These are phyloP conservation scores for Troglohyphantes excavatus DNA, from an alignment of 2,888 invertebrate species.

Conservation along the genomic window DNA sequence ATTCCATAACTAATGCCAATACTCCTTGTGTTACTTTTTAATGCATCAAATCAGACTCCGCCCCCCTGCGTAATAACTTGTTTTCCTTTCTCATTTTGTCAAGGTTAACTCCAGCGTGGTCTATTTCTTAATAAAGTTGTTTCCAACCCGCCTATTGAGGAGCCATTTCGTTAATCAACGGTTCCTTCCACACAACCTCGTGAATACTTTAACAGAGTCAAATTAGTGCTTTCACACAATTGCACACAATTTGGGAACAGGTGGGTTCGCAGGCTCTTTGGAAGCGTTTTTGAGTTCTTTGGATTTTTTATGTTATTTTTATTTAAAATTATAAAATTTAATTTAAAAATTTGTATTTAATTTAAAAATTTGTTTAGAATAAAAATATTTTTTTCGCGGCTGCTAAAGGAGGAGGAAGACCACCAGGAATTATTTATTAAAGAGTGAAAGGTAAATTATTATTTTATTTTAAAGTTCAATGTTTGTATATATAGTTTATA, in stretches of 20 bases:
- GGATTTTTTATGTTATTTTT: background rate
- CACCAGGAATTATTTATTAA: no score
- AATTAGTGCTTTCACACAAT: constrained; percentile 38
- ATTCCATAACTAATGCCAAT: background rate
- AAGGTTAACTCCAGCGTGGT: constrained; percentile 76
- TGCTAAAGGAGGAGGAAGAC: background rate
- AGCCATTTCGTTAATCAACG: constrained; percentile 60
- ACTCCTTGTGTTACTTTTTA: constrained; percentile 63
- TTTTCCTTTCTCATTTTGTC: constrained; percentile 77
- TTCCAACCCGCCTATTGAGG: constrained; percentile 57
- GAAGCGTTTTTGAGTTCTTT: background rate
- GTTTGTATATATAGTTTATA: no score
- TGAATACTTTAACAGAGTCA: constrained; percentile 16
- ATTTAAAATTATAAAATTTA: background rate
- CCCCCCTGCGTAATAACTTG: constrained; percentile 76
- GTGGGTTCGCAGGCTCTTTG: background rate
- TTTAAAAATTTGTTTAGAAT: background rate
- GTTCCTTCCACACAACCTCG: constrained; percentile 50
- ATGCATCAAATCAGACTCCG: constrained; percentile 64
- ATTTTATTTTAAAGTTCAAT: no score
- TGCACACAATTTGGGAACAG: constrained; percentile 1
- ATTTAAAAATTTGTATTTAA: background rate
- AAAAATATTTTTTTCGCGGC: background rate
- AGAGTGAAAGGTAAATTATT: no score
- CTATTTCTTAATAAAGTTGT: constrained; percentile 76